These are phyloP conservation scores for Eubasilissa regina DNA, from an alignment of 1,140 invertebrate genomes.

Conservation along the genomic window DNA sequence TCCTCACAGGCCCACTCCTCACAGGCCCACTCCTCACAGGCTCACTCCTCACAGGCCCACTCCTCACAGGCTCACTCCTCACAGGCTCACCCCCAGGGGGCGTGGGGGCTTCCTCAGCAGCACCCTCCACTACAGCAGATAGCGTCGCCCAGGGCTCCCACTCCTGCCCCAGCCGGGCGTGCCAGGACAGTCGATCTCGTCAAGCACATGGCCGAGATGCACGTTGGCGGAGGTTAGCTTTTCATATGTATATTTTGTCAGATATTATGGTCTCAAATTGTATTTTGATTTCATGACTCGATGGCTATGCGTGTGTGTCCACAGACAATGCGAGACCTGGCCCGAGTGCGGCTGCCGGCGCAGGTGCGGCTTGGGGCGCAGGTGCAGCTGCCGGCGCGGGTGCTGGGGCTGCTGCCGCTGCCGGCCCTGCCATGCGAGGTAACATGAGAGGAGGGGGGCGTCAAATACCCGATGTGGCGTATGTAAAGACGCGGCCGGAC, in stretches of 20 bases:
- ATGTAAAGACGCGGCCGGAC: slow-evolving; percentile 64
- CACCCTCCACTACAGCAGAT: neutral
- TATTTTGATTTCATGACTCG: too few species aligned
- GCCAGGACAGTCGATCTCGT: neutral
- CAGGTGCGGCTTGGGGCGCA: too few species aligned
- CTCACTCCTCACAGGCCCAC: neutral
- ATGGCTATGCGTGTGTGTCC: too few species aligned
- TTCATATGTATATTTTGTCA: neutral
- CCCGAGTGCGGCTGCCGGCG: neutral
- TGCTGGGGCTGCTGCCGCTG: neutral
- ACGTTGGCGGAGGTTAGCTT: too few species aligned
- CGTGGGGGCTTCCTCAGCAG: neutral
- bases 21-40: neutral
- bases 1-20: neutral
- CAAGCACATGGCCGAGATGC: too few species aligned
- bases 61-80: too few species aligned
- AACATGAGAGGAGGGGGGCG: slow-evolving; percentile 23
- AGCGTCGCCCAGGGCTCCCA: neutral
- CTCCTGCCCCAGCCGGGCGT: neutral
- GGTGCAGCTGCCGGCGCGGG: too few species aligned
- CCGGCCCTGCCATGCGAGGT: neutral
- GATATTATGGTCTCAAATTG: neutral
- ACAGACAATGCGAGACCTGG: neutral
- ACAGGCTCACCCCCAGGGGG: neutral
- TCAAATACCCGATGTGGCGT: neutral